Evolutionary conservation across 2,113 vertebrate genomes (phyloP), one percentile per base, ranked within the genome.

Genomic region (Siniperca knerii): DNA sequence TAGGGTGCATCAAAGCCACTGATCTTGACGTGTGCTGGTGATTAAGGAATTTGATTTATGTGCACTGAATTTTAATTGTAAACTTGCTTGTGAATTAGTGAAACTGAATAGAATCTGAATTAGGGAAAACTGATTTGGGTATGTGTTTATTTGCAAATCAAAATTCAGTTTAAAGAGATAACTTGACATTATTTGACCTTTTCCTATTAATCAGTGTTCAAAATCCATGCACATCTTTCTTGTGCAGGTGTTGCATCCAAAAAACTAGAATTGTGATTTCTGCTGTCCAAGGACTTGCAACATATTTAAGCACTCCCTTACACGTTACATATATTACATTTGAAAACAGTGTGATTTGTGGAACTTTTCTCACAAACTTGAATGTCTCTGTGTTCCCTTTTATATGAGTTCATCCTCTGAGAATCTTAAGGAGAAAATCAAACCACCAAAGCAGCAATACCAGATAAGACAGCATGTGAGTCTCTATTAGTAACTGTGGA

Each of bases 401-500:
- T 8, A 8, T 42, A 42, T 4, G 44, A 46, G 12, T 29, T 58
- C 11, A 5, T 55, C 52, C 10, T 29, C n/a, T 25, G n/a, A 58
- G 57, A 25, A 37, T 62, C 33, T 20, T 9, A 29, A 2, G 6
- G 25, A 33, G 42, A 62, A 76, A 52, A 64, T 64, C 44, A 23
- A 35, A 29, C 35, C 18, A 18, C n/a, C 12, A 8, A 21, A 72
- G 33, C 52, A 61, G 15, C 35, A 44, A n/a, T 4, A 5, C 44
- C n/a, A 44, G 44, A 40, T 12, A 21, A 33, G 18, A 6, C 40
- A 60, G 20, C 68, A 20, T 8, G 29, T 44, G 13, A 60, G 60
- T 61, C 71, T 68, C 42, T 48, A 23, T 70, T n/a, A 77, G 25
- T 46, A 44, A 50, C 69, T 62, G 52, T 25, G 57, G 33, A 66